phyloP scores from a whole-genome alignment of 2,797 vertebrate genomes.

The Phoebastria nigripes region DNA sequence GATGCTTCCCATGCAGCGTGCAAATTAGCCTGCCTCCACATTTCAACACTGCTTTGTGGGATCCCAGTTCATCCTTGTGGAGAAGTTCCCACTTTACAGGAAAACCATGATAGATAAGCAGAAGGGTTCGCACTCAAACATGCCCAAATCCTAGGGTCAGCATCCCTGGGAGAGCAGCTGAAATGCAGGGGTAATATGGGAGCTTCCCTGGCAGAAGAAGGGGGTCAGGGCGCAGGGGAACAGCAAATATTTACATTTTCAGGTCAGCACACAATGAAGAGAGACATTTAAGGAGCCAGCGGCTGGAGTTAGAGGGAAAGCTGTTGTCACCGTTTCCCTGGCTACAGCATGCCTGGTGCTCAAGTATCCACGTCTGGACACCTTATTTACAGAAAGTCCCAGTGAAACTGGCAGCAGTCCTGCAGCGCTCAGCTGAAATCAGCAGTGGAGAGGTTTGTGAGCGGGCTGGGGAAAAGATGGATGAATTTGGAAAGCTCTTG shows the following conservation, averaged over 20 bases:
- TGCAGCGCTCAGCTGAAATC: not conserved
- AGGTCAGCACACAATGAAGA: not conserved
- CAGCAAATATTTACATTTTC: constrained; percentile 38
- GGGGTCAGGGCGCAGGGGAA: not conserved
- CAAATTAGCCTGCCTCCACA: not conserved
- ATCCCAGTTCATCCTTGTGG: not conserved
- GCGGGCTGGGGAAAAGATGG: rapidly evolving
- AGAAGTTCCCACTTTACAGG: not conserved
- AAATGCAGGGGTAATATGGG: not conserved
- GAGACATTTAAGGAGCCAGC: not conserved
- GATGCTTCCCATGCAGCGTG: rapidly evolving
- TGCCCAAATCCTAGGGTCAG: not conserved
- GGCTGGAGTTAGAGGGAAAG: not conserved
- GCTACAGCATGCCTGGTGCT: constrained; percentile 48
- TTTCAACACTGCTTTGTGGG: rapidly evolving
- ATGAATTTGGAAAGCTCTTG: constrained; percentile 3
- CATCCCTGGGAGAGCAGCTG: not conserved
- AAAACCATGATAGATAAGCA: not conserved
- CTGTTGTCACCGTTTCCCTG: constrained; percentile 53
- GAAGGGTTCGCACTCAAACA: not conserved
- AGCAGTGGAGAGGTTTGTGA: not conserved
- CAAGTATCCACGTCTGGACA: constrained; percentile 30
- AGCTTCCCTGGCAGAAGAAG: not conserved
- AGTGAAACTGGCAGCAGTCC: constrained; percentile 48
- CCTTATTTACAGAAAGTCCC: constrained; percentile 54